Base-by-base conservation (phyloP, 2,113 vertebrate species). In the Thymallus thymallus region DNA sequence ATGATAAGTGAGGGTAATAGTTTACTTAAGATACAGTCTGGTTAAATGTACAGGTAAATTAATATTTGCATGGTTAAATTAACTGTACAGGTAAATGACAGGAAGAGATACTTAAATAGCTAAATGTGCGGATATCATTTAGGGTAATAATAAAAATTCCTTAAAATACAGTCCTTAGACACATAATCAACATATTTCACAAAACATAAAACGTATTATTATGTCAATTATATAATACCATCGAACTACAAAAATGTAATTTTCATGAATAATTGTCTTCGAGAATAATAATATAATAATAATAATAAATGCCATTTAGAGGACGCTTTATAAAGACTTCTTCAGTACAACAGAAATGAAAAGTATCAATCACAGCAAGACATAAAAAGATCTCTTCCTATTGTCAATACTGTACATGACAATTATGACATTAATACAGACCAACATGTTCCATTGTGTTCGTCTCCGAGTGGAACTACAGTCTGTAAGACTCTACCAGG, bases 401-500 rank as follows among this genome's bases (percentile, higher is more conserved):
- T 32, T 62, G 13, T 61, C 16, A 68, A 6, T 63, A 45, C 56
- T 69, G 56, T 51, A 65, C 24, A 45, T 66, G 24, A 61, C 60
- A 41, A 10, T 9, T 41, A 41, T 41, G 7, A 3, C 35, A 41
- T 41, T 12, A 32, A 61, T 4, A 77, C 70, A 73, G 81, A 85
- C 81, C 79, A 85, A 77, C 66, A 23, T 84, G 81, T 71, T 83
- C 81, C 35, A 24, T 69, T 30, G 51, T n/a, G 6, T 73, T 56
- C 48, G 56, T 71, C 4, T 56, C 14, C 6, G 20, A 22, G 3
- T 6, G 56, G 26, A 55, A 20, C 2, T 79, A 23, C 64, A 80
- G 68, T 41, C 67, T 77, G 73, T 26, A 69, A 51, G 30, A 41
- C 35, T 41, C 35, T 41, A 41, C 35, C 9, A 41, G 2, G 35